A percentile compares a stretch with the other conserved stretches of the same genome.
phyloP scores from a whole-genome alignment of 2,888 invertebrate genomes.

The Trachelus tabidus region DNA sequence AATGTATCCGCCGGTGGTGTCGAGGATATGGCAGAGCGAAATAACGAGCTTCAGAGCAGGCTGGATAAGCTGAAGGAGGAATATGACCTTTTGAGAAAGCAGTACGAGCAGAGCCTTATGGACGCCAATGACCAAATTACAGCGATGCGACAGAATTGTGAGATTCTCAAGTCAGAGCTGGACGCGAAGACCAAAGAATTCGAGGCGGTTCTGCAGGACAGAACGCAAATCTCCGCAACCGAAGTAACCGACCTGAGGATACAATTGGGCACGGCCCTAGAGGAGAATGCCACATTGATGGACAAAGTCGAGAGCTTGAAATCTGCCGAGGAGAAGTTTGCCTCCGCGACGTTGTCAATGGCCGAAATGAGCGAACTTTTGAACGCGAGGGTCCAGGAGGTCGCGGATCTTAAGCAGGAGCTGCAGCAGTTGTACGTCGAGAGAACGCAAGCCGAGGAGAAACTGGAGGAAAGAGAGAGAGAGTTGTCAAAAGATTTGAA shows the following conservation, averaged over 20 bases:
- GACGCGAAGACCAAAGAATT: conserved; percentile 38
- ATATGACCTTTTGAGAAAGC: conserved; percentile 40
- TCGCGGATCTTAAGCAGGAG: conserved; percentile 52
- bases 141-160: conserved; percentile 39
- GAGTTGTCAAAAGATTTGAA: conserved; percentile 50
- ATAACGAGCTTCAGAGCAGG: conserved; percentile 44
- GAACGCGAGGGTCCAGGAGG: conserved; percentile 54
- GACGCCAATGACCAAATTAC: conserved; percentile 51
- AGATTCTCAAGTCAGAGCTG: conserved; percentile 42
- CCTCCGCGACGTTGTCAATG: conserved; percentile 34
- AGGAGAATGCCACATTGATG: conserved; percentile 54
- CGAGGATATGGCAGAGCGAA: conserved; percentile 44
- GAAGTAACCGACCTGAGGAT: conserved; percentile 17
- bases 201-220: conserved; percentile 17
- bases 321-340: conserved; percentile 57
- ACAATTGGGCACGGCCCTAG: conserved; percentile 22
- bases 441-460: conserved; percentile 35
- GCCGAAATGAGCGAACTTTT: conserved; percentile 51
- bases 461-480: conserved; percentile 53
- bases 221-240: too few species aligned
- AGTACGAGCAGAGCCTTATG: conserved; percentile 49
- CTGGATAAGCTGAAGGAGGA: conserved; percentile 39
- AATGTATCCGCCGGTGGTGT: conserved; percentile 32
- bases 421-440: conserved; percentile 45
- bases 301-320: conserved; percentile 63